Percentiles rank a stretch among this genome's conserved stretches.
These are phyloP conservation scores for Apostichopus leukothele DNA, from an alignment of 53 echinoderm and acorn worm species.

Conservation along the genomic window DNA sequence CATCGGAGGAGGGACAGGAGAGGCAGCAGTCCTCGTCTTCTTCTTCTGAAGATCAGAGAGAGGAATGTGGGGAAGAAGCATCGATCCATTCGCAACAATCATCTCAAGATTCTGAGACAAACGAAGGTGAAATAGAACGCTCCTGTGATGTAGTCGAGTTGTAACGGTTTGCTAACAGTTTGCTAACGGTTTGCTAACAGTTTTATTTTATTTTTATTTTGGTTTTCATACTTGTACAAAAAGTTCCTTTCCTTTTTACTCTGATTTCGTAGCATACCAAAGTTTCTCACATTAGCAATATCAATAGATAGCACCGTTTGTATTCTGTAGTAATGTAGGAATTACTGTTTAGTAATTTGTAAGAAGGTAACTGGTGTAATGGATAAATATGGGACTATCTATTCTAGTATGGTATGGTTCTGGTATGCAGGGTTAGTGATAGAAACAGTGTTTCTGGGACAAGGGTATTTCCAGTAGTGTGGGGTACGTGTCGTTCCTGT, in stretches of 20 bases:
- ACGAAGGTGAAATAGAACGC: background rate
- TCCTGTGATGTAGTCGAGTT: conserved; percentile 4
- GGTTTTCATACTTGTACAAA: background rate
- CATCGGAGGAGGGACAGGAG: background rate
- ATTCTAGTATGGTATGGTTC: too few relatives aligned
- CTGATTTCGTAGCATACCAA: background rate
- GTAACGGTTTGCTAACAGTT: background rate
- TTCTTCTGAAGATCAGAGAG: background rate
- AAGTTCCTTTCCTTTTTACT: background rate
- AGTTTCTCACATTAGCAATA: background rate
- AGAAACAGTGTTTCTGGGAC: too few relatives aligned
- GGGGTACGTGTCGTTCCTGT: too few relatives aligned
- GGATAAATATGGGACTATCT: too few relatives aligned
- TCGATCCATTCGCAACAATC: background rate
- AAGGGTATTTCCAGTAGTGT: too few relatives aligned
- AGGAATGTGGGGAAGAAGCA: background rate
- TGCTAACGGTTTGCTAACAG: too few relatives aligned
- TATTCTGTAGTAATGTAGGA: background rate
- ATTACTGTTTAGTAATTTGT: too few relatives aligned
- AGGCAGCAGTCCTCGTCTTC: background rate
- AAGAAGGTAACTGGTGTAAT: too few relatives aligned
- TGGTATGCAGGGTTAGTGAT: too few relatives aligned
- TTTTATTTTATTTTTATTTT: too few relatives aligned
- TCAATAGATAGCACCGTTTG: background rate
- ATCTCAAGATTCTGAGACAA: background rate